Evolutionary conservation across 2,888 invertebrate species (phyloP), one percentile per base, ranked within the genome.

Genomic region (Neelides folsomi): DNA sequence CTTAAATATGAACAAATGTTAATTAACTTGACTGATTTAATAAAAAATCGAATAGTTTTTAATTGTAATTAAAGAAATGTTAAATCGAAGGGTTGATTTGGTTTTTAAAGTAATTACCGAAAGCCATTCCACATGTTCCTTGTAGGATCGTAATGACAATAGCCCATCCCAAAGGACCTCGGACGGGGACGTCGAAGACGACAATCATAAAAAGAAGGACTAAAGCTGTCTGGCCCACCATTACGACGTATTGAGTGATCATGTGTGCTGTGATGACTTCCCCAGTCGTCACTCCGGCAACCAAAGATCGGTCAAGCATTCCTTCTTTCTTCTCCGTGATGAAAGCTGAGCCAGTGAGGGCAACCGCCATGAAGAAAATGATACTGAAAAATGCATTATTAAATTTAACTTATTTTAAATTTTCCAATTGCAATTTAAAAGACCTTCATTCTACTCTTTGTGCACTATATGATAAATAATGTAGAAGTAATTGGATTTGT

Each of bases 111-210:
- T 38, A 52, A 75, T 73, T 73, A 85, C 94, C 94, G 73, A 92
- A 89, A 68, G 90, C 88, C 94, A 94, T 94, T 64, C 94, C 94
- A 70, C 92, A 90, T 38, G 92, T 78, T 1, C 88, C 93, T 72
- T 93, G 92, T 57, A 92, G 73, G 61, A 94, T 76, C 1, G 92
- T 90, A 35, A 93, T 73, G 60, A 86, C 74, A 57, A 93, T 77
- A 13, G 93, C 90, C 73, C 83, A 83, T 49, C 81, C 75, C 47
- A 93, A 79, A 50, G 88, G 84, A 12, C 94, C 94, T 65, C 86
- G 83, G 68, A 87, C 86, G 69, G 92, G 84, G 47, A 94, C 88
- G 1, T 85, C 81, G 65, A 92, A 90, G 5, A 89, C 88, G 5
- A 85, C 75, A 64, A 92, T 83, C 83, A 93, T 89, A 75, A 93